Conservation (phyloP, 2,888 invertebrate species). For the Conops quadrifasciatus region DNA sequence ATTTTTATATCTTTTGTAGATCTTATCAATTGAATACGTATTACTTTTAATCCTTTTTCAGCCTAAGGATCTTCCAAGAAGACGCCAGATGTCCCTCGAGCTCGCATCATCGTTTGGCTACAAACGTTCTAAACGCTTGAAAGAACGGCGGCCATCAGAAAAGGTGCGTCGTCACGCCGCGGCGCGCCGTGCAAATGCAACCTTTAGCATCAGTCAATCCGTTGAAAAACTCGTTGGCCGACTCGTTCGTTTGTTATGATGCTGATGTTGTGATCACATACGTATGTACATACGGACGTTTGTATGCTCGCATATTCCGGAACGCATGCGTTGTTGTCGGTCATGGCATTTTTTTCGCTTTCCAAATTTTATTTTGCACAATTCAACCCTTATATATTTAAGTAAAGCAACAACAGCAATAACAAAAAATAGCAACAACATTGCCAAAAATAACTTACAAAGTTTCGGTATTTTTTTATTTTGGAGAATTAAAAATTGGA, state of each 20-base stretch:
- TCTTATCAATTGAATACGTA: not conserved
- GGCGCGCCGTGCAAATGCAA: conserved; percentile 1
- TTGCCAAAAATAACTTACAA: too few species aligned
- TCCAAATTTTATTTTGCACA: too few species aligned
- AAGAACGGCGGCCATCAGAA: conserved; percentile 17
- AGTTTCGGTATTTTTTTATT: too few species aligned
- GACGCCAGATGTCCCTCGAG: conserved; percentile 31
- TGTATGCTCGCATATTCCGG: not conserved
- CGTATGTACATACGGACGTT: not conserved
- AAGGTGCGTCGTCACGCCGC: not conserved
- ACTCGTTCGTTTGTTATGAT: not conserved
- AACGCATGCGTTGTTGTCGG: too few species aligned
- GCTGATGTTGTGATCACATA: not conserved
- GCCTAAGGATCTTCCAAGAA: conserved; percentile 22
- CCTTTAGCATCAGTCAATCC: not conserved
- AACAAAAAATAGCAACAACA: too few species aligned
- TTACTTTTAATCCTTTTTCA: conserved; percentile 31
- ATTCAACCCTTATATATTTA: too few species aligned
- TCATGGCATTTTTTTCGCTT: too few species aligned
- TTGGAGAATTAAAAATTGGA: too few species aligned
- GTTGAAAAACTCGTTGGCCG: too few species aligned
- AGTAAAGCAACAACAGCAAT: too few species aligned
- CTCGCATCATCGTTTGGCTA: not conserved
- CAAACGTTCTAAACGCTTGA: not conserved
- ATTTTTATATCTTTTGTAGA: not conserved